These are phyloP conservation scores for Melieria crassipennis DNA, from an alignment of 2,888 invertebrate species.

Conservation along the genomic window DNA sequence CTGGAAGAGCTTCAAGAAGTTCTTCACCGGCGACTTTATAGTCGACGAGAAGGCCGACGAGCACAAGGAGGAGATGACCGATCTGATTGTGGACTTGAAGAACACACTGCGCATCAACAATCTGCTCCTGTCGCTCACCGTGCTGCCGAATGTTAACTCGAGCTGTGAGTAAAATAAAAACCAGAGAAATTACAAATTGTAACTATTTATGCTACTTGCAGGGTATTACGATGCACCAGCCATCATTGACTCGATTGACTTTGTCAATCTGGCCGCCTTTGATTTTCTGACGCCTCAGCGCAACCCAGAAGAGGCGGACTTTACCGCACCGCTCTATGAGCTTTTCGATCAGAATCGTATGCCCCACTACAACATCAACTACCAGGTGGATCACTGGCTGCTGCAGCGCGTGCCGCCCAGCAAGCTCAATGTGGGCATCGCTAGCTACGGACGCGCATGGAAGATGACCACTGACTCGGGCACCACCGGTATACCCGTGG, in stretches of 20 bases:
- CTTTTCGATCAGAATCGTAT: slow-evolving; percentile 73
- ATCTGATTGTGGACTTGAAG: slow-evolving; percentile 77
- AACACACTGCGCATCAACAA: slow-evolving; percentile 75
- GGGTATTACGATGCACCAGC: slow-evolving; percentile 82
- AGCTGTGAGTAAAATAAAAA: slow-evolving; percentile 69
- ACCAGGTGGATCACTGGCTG: slow-evolving; percentile 74
- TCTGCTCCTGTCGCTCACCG: slow-evolving; percentile 73
- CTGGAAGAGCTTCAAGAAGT: slow-evolving; percentile 82
- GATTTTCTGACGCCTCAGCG: slow-evolving; percentile 82
- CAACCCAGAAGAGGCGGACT: slow-evolving; percentile 83
- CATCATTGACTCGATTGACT: slow-evolving; percentile 78
- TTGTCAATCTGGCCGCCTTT: slow-evolving; percentile 80
- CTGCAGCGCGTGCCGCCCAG: slow-evolving; percentile 69
- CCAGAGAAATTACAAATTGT: not conserved
- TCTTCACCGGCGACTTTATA: slow-evolving; percentile 75
- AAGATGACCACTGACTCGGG: slow-evolving; percentile 78
- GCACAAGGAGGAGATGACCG: slow-evolving; percentile 81
- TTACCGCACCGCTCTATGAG: slow-evolving; percentile 76
- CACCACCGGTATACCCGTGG: slow-evolving; percentile 79
- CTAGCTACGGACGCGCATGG: slow-evolving; percentile 82
- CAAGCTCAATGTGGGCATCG: slow-evolving; percentile 78
- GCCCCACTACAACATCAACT: slow-evolving; percentile 75
- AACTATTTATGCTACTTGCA: slow-evolving; percentile 52
- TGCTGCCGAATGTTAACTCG: slow-evolving; percentile 82
- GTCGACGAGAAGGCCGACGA: slow-evolving; percentile 80